These are phyloP conservation scores for Brachyhypopomus occidentalis DNA, from an alignment of 2,113 vertebrate species.

Conservation along the genomic window DNA sequence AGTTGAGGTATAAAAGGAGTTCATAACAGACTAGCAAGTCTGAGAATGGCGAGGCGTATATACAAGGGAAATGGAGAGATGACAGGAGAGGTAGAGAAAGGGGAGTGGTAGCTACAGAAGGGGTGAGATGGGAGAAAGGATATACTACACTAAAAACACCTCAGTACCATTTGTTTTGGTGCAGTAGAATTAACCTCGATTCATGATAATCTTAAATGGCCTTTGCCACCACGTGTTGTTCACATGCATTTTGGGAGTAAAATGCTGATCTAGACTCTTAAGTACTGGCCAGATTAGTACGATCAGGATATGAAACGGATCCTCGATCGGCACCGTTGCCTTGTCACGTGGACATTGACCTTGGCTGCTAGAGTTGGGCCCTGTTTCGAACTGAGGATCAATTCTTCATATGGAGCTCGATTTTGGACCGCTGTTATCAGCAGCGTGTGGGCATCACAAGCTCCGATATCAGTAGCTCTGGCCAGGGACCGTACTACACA, in stretches of 20 bases:
- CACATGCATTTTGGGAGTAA: not conserved
- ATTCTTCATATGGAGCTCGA: not conserved
- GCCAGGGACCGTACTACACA: too few species aligned
- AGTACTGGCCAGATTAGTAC: not conserved
- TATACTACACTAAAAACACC: slow-evolving; percentile 73
- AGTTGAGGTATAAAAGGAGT: slow-evolving; percentile 87
- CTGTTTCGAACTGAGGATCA: not conserved
- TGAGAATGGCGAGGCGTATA: slow-evolving; percentile 81
- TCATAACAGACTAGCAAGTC: slow-evolving; percentile 78
- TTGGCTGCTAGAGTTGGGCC: not conserved
- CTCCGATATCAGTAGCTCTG: too few species aligned
- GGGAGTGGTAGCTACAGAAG: slow-evolving; percentile 73
- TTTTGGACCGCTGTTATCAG: too few species aligned
- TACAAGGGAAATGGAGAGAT: slow-evolving; percentile 79
- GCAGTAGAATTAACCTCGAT: slow-evolving; percentile 62
- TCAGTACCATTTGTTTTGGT: slow-evolving; percentile 59
- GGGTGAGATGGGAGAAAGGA: slow-evolving; percentile 56
- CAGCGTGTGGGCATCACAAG: too few species aligned
- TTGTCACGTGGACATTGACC: not conserved
- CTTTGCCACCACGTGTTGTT: not conserved
- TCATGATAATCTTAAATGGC: not conserved
- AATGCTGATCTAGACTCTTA: not conserved
- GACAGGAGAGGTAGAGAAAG: slow-evolving; percentile 71
- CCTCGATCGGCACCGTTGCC: not conserved
- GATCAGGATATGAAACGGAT: not conserved